A percentile compares a stretch with the other conserved stretches of the same genome.
Evolutionary conservation across 2,797 vertebrate species (phyloP).

Genomic region (Xyrichtys novacula): DNA sequence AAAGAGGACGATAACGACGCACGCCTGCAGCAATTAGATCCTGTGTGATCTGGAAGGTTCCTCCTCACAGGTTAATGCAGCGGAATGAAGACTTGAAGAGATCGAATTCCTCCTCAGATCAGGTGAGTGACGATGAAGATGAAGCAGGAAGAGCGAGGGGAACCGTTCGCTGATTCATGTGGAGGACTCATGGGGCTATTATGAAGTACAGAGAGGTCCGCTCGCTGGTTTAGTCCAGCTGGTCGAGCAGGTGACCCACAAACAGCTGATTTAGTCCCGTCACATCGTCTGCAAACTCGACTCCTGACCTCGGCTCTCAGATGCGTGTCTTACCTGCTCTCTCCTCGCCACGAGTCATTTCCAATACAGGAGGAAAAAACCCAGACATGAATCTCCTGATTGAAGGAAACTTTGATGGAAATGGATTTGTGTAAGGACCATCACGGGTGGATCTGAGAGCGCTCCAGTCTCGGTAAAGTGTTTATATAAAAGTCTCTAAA

Average conservation of each 20-base stretch:
- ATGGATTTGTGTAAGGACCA: no score
- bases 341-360: no score
- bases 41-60: conserved; percentile 28
- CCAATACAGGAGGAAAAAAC: no score
- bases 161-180: conserved; percentile 12
- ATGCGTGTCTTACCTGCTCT: no score
- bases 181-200: conserved; percentile 47
- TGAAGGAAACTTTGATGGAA: no score
- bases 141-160: background rate
- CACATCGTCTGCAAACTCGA: no score
- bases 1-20: conserved; percentile 51
- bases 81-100: background rate
- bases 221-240: no score
- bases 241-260: no score
- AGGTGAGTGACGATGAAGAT: background rate
- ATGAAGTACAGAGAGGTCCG: conserved; percentile 35
- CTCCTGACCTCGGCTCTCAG: no score
- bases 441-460: background rate
- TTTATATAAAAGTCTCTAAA: background rate
- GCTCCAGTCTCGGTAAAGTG: background rate
- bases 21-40: conserved; percentile 42
- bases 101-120: conserved; percentile 6
- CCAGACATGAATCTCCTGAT: no score
- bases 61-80: conserved; percentile 27
- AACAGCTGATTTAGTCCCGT: no score